phyloP scores from a whole-genome alignment of 2,797 vertebrate genomes.

The Leucoraja ocellata region DNA sequence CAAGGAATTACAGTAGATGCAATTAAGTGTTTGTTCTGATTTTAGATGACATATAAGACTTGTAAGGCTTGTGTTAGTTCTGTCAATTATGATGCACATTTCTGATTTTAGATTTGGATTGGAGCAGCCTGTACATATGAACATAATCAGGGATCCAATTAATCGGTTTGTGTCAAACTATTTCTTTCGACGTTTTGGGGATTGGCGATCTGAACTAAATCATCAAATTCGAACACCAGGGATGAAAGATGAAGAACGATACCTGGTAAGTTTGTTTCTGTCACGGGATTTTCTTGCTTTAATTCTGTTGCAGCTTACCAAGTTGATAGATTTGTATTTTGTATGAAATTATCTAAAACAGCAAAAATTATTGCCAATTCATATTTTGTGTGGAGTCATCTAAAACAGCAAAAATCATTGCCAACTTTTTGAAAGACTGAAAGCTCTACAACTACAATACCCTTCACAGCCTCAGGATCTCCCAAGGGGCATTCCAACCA shows the following conservation, averaged over 20 bases:
- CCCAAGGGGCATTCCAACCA: neutral
- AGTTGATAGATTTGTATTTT: neutral
- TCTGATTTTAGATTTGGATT: conserved; percentile 75
- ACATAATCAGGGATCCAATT: conserved; percentile 94
- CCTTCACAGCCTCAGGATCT: neutral
- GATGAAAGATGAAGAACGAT: conserved; percentile 97
- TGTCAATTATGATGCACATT: conserved; percentile 20
- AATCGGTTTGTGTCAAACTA: conserved; percentile 95
- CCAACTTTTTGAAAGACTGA: neutral
- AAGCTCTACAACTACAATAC: neutral
- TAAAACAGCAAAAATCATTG: neutral
- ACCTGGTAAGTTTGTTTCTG: conserved; percentile 70
- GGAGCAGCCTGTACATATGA: conserved; percentile 94
- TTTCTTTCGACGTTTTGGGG: conserved; percentile 96
- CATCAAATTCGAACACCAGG: conserved; percentile 93
- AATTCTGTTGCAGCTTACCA: neutral
- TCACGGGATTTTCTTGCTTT: neutral
- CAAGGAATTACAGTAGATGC: neutral
- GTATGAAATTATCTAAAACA: neutral
- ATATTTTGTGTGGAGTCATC: neutral
- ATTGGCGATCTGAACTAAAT: conserved; percentile 97
- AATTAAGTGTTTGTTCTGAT: neutral
- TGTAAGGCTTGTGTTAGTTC: neutral
- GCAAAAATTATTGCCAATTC: neutral
- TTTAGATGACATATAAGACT: neutral